Evolutionary conservation across 2,888 invertebrate species (phyloP), one percentile per base, ranked within the genome.

Genomic region (Hemistola chrysoprasaria): DNA sequence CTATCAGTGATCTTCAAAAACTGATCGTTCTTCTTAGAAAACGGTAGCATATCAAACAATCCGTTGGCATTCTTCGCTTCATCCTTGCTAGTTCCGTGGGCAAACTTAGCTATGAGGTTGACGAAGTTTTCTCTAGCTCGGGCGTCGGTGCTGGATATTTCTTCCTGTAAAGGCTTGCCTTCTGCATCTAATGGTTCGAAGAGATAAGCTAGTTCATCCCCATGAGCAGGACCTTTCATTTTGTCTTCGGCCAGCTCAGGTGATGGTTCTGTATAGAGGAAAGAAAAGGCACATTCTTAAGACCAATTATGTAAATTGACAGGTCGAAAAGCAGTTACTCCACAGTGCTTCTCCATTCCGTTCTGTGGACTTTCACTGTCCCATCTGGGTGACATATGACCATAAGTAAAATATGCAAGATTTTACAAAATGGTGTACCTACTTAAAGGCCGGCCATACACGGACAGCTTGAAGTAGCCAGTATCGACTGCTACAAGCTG

Each of bases 191-290:
- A 79, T 0, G 91, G 90, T 62, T 94, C 93, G 60, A 95, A 95
- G 58, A 95, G 79, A 59, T 93, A 94, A 0, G 92, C 91, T 11
- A 95, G 70, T 58, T 95, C 95, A 58, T 95, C 94, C 0, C 94
- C 94, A 59, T 95, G 94, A 0, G 91, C 86, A 0, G 92, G 90
- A 0, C 70, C 90, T 65, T 70, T 78, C 25, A 52, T 40, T 46
- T 63, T 65, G 22, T 47, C 56, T 30, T 50, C 43, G n/a, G 45
- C 27, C 7, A 59, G 55, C 6, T 51, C 52, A 2, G 40, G 45
- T 5, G 53, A 35, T 40, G 54, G 56, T 31, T 67, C 71, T 71
- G 54, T 38, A n/a, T n/a, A n/a, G n/a, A n/a, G n/a, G n/a, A n/a
- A n/a, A n/a, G n/a, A n/a, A n/a, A n/a, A n/a, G n/a, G n/a, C n/a